phyloP scores from a whole-genome alignment of 2,113 vertebrate genomes.

The Chelonoidis abingdonii region DNA sequence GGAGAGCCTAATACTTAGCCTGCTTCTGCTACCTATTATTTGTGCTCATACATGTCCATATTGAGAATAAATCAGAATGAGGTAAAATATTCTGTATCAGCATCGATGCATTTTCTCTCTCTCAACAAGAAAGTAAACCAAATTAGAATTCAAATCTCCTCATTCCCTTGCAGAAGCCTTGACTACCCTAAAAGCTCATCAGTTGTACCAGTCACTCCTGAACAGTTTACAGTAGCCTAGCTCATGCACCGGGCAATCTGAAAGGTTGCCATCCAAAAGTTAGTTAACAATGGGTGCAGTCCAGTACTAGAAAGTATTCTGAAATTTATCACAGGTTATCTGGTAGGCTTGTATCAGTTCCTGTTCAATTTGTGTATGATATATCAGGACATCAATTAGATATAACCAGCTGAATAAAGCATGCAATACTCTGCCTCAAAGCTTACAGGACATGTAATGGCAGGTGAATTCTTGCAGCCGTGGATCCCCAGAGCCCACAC shows the following conservation, averaged over 20 bases:
- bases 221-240: conserved; percentile 28
- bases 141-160: conserved; percentile 51
- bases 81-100: conserved; percentile 61
- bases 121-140: conserved; percentile 43
- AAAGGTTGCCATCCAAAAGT: conserved; percentile 6
- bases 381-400: neutral
- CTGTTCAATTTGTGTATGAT: neutral
- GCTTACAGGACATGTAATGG: accelerated
- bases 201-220: conserved; percentile 40
- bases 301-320: neutral
- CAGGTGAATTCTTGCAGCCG: neutral
- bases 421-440: neutral
- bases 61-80: neutral
- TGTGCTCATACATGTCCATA: neutral
- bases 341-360: neutral
- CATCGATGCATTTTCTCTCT: conserved; percentile 45
- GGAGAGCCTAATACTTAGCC: conserved; percentile 46
- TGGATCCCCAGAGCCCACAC: neutral
- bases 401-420: neutral
- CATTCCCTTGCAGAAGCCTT: neutral
- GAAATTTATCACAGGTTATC: neutral
- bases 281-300: neutral
- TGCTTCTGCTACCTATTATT: conserved; percentile 53
- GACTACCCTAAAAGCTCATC: conserved; percentile 24
- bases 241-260: neutral